A percentile compares a stretch with the other conserved stretches of the same genome.
Evolutionary conservation across 1,140 invertebrate species (phyloP).

Genomic region (honey bee (Apis mellifera)): Amel_HAv3.1 CM009933.2:250001-250500

Average conservation of each 20-base stretch:
- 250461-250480: constrained; percentile 56
- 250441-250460: constrained; percentile 22
- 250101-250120: constrained; percentile 77
- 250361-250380: background rate
- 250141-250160: constrained; percentile 69
- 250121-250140: constrained; percentile 75
- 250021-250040: constrained; percentile 49
- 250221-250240: constrained; percentile 76
- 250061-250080: constrained; percentile 79
- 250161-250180: constrained; percentile 77
- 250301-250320: constrained; percentile 65
- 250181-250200: constrained; percentile 77
- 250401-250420: constrained; percentile 49
- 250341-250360: background rate
- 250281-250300: constrained; percentile 68
- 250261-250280: constrained; percentile 75
- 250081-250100: constrained; percentile 80
- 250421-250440: constrained; percentile 40
- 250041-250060: constrained; percentile 74
- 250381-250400: constrained; percentile 16
- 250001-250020: background rate
- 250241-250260: constrained; percentile 78
- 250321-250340: constrained; percentile 44
- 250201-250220: constrained; percentile 69
- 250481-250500: constrained; percentile 34